Evolutionary conservation across 2,888 invertebrate species (phyloP).

Genomic region (Branchinecta sandiegonensis): DNA sequence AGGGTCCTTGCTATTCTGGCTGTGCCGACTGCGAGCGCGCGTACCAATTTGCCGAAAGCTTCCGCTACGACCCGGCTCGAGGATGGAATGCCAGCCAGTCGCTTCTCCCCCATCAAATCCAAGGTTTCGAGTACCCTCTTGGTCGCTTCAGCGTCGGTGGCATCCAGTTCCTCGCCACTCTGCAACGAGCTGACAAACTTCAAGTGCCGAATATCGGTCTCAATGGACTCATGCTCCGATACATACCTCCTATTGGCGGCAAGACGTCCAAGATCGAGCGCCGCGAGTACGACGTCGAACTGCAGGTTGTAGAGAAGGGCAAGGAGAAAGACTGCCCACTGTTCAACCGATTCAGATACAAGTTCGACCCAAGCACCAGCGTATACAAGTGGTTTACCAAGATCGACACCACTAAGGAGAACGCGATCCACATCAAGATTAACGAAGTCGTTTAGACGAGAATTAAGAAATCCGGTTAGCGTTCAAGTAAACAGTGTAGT

Average conservation of each 20-base stretch:
- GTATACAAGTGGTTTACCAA: neutral
- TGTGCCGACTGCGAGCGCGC: neutral
- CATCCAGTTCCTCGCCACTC: neutral
- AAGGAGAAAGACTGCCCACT: slow-evolving; percentile 6
- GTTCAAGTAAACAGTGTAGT: too few relatives aligned
- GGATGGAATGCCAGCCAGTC: neutral
- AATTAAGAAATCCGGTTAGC: too few relatives aligned
- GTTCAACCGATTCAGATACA: neutral
- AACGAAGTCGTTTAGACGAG: neutral
- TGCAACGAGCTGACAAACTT: neutral
- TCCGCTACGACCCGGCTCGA: neutral
- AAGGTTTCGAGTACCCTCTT: neutral
- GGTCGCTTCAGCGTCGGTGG: neutral
- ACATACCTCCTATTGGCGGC: neutral
- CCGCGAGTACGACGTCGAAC: neutral
- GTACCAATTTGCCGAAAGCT: neutral
- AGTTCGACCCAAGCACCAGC: neutral
- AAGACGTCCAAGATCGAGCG: neutral
- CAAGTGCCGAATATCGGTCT: neutral
- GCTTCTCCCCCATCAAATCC: neutral
- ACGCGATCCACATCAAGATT: neutral
- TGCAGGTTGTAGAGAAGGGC: neutral
- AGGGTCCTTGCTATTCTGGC: neutral
- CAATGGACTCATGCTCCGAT: neutral
- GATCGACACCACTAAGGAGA: neutral